Conservation (phyloP, 1,140 invertebrate species). For the Sarcophaga bullata region DNA sequence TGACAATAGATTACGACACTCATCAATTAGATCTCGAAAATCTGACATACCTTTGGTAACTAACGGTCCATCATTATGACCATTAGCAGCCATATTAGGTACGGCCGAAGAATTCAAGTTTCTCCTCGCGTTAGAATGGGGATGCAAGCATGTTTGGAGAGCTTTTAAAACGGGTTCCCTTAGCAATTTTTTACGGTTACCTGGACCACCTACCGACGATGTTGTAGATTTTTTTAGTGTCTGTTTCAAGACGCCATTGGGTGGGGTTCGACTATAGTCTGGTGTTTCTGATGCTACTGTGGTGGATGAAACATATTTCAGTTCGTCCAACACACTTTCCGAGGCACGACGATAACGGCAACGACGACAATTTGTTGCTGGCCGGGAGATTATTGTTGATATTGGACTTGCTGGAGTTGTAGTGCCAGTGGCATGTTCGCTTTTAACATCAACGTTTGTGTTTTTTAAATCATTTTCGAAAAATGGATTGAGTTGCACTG, state of each 20-base stretch:
- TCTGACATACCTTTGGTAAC: conserved; percentile 43
- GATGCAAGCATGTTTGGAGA: conserved; percentile 48
- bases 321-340: conserved; percentile 53
- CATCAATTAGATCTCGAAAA: conserved; percentile 55
- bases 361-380: conserved; percentile 47
- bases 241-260: conserved; percentile 49
- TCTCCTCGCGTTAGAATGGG: conserved; percentile 46
- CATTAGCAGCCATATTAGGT: not conserved
- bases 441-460: not conserved
- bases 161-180: conserved; percentile 53
- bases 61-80: not conserved
- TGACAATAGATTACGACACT: conserved; percentile 53
- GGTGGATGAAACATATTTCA: conserved; percentile 45
- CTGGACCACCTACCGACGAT: conserved; percentile 39
- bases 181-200: conserved; percentile 45
- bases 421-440: not conserved
- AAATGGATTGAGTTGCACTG: conserved; percentile 44
- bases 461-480: conserved; percentile 43
- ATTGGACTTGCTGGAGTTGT: not conserved
- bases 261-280: conserved; percentile 46
- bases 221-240: conserved; percentile 46
- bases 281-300: conserved; percentile 27
- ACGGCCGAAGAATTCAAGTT: conserved; percentile 35
- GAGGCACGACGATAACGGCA: conserved; percentile 53
- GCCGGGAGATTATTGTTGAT: not conserved